Conservation (phyloP, 30 jellyfish, hydroid and myxozoan species). For the Aurelia sp. region DNA sequence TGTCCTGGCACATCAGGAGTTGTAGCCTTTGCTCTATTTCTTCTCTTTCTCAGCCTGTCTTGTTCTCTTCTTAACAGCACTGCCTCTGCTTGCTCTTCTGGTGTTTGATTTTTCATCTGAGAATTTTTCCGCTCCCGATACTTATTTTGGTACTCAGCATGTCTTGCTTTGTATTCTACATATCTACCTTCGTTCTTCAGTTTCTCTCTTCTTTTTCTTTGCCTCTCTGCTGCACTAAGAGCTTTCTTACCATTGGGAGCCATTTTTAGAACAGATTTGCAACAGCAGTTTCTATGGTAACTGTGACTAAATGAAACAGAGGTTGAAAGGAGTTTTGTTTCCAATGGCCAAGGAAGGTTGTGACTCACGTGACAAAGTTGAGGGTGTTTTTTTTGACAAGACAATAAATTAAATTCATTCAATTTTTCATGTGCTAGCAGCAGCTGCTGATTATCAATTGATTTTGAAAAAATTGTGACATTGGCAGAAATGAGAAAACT, state of each 20-base stretch:
- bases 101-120: neutral
- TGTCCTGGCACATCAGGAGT: neutral
- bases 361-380: slow-evolving; percentile 28
- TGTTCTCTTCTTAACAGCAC: slow-evolving; percentile 20
- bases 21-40: slow-evolving; percentile 23
- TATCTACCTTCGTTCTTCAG: slow-evolving; percentile 13
- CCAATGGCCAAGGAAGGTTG: neutral
- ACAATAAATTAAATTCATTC: neutral
- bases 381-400: slow-evolving; percentile 18
- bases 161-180: slow-evolving; percentile 30
- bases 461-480: neutral
- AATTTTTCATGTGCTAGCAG: slow-evolving; percentile 4
- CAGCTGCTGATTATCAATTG: neutral
- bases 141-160: slow-evolving; percentile 1
- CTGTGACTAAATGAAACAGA: slow-evolving; percentile 8
- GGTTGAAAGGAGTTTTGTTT: neutral
- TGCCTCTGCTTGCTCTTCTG: slow-evolving; percentile 34
- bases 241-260: slow-evolving; percentile 15
- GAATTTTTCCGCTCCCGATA: neutral
- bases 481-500: neutral
- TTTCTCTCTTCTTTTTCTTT: slow-evolving; percentile 56
- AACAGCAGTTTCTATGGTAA: slow-evolving; percentile 9
- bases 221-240: slow-evolving; percentile 58
- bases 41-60: slow-evolving; percentile 47
- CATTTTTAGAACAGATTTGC: neutral